These are phyloP conservation scores for Monarcha castaneiventris DNA, from an alignment of 2,113 vertebrate species.

Conservation along the genomic window DNA sequence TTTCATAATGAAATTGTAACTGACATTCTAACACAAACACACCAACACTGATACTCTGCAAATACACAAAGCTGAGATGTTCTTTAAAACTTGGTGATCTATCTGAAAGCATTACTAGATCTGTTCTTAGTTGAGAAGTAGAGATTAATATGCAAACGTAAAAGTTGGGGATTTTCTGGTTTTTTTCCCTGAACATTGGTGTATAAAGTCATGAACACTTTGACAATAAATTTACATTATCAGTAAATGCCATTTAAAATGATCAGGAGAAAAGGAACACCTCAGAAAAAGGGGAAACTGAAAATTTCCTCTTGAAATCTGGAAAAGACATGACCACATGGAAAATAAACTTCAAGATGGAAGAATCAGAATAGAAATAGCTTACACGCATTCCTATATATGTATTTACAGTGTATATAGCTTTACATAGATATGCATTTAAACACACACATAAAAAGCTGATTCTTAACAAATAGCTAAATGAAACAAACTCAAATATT, in stretches of 20 bases:
- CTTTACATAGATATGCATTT: background rate
- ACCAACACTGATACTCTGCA: background rate
- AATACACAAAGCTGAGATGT: background rate
- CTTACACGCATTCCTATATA: background rate
- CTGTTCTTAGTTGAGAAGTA: background rate
- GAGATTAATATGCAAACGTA: background rate
- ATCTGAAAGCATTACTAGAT: background rate
- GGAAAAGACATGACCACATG: background rate
- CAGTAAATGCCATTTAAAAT: background rate
- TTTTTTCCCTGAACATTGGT: background rate
- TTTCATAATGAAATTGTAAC: background rate
- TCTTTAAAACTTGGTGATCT: background rate
- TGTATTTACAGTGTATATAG: background rate
- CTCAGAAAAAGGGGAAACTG: background rate
- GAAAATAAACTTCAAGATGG: background rate
- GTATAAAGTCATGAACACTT: background rate
- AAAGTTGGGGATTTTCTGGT: fast-evolving
- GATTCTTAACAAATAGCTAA: background rate
- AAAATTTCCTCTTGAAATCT: background rate
- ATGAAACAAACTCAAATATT: background rate
- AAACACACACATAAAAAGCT: background rate
- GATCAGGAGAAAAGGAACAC: background rate
- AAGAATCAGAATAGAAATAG: background rate
- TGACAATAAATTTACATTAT: background rate
- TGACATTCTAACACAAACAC: background rate